These are phyloP conservation scores for Scortum barcoo DNA, from an alignment of 2,113 vertebrate species.

Conservation along the genomic window DNA sequence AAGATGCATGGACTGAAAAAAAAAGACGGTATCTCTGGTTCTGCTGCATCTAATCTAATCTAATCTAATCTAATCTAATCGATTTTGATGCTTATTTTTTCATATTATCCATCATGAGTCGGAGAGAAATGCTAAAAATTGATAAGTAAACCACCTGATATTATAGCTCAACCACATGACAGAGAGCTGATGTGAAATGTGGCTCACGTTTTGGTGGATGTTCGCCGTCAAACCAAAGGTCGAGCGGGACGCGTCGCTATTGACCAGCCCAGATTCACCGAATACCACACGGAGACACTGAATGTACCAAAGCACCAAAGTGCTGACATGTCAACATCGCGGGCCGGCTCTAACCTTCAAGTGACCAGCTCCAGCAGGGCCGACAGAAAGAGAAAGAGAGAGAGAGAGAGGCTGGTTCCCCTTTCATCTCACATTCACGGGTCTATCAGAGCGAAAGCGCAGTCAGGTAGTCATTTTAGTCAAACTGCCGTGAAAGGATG, in stretches of 20 bases:
- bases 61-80: too few relatives aligned
- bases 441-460: not conserved
- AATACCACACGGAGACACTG: slow-evolving; percentile 54
- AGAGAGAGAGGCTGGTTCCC: slow-evolving; percentile 27
- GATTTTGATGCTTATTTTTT: not conserved
- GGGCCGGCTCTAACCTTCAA: slow-evolving; percentile 62
- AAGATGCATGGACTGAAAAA: not conserved
- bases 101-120: not conserved
- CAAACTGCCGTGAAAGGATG: not conserved
- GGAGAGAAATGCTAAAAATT: too few relatives aligned
- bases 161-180: not conserved
- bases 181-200: not conserved
- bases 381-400: slow-evolving; percentile 20
- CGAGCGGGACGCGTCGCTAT: not conserved
- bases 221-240: not conserved
- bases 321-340: slow-evolving; percentile 55
- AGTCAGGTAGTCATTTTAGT: not conserved
- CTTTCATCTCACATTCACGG: slow-evolving; percentile 46
- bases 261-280: slow-evolving; percentile 37
- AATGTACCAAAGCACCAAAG: slow-evolving; percentile 52
- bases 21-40: not conserved
- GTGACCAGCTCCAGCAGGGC: slow-evolving; percentile 51
- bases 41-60: too few relatives aligned
- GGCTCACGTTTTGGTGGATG: not conserved
- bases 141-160: not conserved